phyloP scores from a whole-genome alignment of 1,140 invertebrate species.

The Drosophila teissieri region DNA sequence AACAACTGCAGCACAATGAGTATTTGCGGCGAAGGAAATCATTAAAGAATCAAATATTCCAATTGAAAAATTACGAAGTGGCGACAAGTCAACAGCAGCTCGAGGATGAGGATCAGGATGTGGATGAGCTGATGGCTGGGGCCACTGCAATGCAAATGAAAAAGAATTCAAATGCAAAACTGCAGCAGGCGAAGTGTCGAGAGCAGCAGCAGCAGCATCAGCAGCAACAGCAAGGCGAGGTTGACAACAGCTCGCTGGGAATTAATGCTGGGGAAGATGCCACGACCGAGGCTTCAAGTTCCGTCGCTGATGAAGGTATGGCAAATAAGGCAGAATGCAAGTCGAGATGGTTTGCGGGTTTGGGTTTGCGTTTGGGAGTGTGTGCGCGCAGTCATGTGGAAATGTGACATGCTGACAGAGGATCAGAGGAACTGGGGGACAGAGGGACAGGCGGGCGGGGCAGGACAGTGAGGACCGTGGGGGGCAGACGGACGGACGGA shows the following conservation, averaged over 20 bases:
- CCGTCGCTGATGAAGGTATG: slow-evolving; percentile 79
- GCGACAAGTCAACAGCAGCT: slow-evolving; percentile 63
- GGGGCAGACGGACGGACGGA: slow-evolving; percentile 9
- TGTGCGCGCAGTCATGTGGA: slow-evolving; percentile 63
- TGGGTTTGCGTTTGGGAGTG: slow-evolving; percentile 13
- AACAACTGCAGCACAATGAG: slow-evolving; percentile 83
- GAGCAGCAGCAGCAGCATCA: slow-evolving; percentile 39
- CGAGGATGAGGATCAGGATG: slow-evolving; percentile 11
- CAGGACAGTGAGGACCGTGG: background rate
- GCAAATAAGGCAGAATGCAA: slow-evolving; percentile 73
- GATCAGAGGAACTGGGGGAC: slow-evolving; percentile 3
- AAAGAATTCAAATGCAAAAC: slow-evolving; percentile 79
- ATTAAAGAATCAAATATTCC: slow-evolving; percentile 85
- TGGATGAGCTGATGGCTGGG: slow-evolving; percentile 13
- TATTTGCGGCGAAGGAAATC: slow-evolving; percentile 84
- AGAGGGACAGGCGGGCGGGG: no score
- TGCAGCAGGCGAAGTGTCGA: slow-evolving; percentile 66
- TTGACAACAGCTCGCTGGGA: slow-evolving; percentile 72
- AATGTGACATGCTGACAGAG: slow-evolving; percentile 61
- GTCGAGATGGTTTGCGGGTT: slow-evolving; percentile 30
- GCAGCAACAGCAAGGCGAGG: slow-evolving; percentile 36
- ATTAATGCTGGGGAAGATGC: slow-evolving; percentile 74
- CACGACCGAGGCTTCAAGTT: slow-evolving; percentile 61
- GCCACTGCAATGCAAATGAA: slow-evolving; percentile 61
- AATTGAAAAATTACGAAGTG: slow-evolving; percentile 84